These are phyloP conservation scores for Drosophila infuscata DNA, from an alignment of 2,888 invertebrate genomes.

Conservation along the genomic window DNA sequence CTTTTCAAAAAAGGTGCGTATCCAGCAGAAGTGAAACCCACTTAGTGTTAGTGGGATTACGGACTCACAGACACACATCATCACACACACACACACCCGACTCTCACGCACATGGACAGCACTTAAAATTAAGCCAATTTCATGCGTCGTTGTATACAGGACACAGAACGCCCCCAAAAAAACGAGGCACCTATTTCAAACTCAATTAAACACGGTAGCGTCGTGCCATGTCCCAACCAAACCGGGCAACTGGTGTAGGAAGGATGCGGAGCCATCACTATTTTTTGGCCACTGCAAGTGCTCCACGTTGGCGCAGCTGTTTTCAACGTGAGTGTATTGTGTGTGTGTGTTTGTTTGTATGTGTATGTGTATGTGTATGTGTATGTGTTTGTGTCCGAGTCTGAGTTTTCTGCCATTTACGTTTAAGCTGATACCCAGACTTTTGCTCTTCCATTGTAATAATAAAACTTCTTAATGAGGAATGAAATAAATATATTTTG, in stretches of 20 bases:
- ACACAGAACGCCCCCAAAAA: constrained; percentile 16
- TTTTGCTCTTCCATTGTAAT: constrained; percentile 33
- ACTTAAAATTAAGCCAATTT: constrained; percentile 74
- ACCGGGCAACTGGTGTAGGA: constrained; percentile 13
- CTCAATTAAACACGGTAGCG: constrained; percentile 75
- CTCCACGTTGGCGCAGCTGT: constrained; percentile 55
- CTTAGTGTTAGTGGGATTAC: constrained; percentile 10
- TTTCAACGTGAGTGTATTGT: constrained; percentile 23
- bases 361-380: constrained; percentile 9
- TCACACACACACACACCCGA: constrained; percentile 1
- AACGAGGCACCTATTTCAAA: constrained; percentile 77
- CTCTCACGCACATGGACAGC: constrained; percentile 15
- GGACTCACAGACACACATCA: constrained; percentile 4
- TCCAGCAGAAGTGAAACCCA: constrained; percentile 20
- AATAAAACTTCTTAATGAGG: neutral
- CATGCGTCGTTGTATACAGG: constrained; percentile 57
- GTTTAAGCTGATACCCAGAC: constrained; percentile 47
- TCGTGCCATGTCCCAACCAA: constrained; percentile 21
- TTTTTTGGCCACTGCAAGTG: constrained; percentile 30
- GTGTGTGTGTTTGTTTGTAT: neutral
- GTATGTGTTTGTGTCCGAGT: constrained; percentile 5
- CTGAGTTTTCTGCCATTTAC: constrained; percentile 1
- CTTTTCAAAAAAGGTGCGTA: constrained; percentile 42
- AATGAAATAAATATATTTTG: neutral
- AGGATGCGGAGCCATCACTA: neutral